These are phyloP conservation scores for Drosophila melanosoma DNA, from an alignment of 2,888 invertebrate species.

Conservation along the genomic window DNA sequence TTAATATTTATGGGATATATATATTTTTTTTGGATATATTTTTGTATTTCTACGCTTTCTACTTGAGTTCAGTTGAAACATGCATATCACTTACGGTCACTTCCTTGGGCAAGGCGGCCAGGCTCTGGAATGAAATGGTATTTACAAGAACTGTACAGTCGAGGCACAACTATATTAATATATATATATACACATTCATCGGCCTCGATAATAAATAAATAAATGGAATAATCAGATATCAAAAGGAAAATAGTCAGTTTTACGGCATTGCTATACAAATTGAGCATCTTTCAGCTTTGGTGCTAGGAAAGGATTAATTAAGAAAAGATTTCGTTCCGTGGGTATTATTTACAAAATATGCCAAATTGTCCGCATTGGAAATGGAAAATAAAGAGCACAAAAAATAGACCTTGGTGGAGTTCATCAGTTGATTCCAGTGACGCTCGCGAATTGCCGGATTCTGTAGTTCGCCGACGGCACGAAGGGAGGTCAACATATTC, in stretches of 20 bases:
- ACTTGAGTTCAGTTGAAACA: constrained; percentile 34
- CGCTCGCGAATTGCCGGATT: constrained; percentile 98
- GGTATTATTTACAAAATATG: constrained; percentile 68
- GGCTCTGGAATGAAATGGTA: constrained; percentile 89
- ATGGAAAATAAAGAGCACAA: constrained; percentile 15
- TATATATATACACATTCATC: constrained; percentile 25
- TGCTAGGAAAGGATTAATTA: constrained; percentile 55
- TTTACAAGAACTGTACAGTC: constrained; percentile 83
- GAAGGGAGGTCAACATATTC: constrained; percentile 97
- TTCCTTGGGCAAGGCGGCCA: constrained; percentile 92
- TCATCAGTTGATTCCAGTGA: constrained; percentile 98
- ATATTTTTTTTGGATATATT: background rate
- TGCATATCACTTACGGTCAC: constrained; percentile 89
- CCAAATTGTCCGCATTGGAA: constrained; percentile 42
- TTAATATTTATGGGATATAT: background rate
- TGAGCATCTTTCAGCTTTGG: constrained; percentile 58
- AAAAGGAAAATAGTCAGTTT: constrained; percentile 31
- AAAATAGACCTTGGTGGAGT: constrained; percentile 93
- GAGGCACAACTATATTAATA: constrained; percentile 51
- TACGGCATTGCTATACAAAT: constrained; percentile 75
- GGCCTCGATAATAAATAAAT: constrained; percentile 50
- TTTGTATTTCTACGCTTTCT: constrained; percentile 30
- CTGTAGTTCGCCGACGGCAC: constrained; percentile 97
- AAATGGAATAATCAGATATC: constrained; percentile 37
- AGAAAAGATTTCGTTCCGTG: constrained; percentile 46